Conservation (phyloP, 2,888 invertebrate species). For the Suillia variegata region DNA sequence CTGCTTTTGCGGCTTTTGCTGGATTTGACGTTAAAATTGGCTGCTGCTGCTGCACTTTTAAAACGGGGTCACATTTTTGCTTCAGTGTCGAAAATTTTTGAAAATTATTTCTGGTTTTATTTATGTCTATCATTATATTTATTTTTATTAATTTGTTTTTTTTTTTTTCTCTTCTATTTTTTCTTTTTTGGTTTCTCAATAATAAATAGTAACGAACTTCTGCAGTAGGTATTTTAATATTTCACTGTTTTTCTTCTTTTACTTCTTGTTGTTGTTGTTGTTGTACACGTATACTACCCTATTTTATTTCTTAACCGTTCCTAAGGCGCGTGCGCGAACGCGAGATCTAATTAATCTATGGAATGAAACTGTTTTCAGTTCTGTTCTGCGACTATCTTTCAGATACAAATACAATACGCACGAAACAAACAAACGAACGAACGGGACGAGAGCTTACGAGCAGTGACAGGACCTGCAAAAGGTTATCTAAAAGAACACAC, state of each 20-base stretch:
- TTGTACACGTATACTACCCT: not conserved
- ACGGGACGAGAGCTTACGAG: too few species aligned
- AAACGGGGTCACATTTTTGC: conserved; percentile 35
- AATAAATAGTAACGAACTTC: not conserved
- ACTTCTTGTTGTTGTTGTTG: not conserved
- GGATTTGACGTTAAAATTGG: too few species aligned
- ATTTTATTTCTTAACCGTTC: not conserved
- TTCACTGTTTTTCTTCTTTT: not conserved
- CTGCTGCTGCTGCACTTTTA: conserved; percentile 23
- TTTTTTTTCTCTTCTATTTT: conserved; percentile 10
- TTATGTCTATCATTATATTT: conserved; percentile 55
- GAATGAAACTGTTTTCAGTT: too few species aligned
- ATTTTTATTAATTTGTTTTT: conserved; percentile 10
- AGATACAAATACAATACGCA: conserved; percentile 28
- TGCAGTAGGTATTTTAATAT: not conserved
- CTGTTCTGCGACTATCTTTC: too few species aligned
- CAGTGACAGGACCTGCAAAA: conserved; percentile 43
- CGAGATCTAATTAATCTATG: too few species aligned
- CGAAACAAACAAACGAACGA: too few species aligned
- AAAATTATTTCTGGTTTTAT: conserved; percentile 50
- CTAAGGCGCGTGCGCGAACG: too few species aligned
- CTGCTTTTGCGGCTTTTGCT: conserved; percentile 5
- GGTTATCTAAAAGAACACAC: conserved; percentile 54
- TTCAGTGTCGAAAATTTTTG: conserved; percentile 53
- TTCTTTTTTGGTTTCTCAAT: not conserved